Evolutionary conservation across 2,797 vertebrate species (phyloP).

Genomic region (Rhynchonycteris naso): DNA sequence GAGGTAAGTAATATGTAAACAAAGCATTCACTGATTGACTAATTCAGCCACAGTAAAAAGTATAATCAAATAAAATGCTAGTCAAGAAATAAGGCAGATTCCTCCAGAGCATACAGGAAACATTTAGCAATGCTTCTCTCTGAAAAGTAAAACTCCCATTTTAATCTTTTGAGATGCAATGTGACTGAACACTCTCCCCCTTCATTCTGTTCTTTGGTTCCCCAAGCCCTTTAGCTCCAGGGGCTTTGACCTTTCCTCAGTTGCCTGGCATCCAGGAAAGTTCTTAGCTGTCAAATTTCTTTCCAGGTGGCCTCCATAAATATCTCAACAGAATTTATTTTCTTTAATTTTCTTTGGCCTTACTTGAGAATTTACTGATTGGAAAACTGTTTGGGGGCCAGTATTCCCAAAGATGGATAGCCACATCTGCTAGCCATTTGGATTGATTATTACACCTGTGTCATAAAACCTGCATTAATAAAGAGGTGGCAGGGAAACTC

Average conservation of each 20-base stretch:
- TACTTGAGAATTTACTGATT: conserved; percentile 85
- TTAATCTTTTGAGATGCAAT: background rate
- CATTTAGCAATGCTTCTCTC: background rate
- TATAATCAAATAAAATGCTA: background rate
- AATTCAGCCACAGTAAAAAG: background rate
- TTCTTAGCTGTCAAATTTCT: conserved; percentile 78
- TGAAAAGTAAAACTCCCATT: conserved; percentile 6
- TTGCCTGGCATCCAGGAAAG: conserved; percentile 74
- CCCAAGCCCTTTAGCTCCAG: conserved; percentile 32
- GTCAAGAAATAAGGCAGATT: background rate
- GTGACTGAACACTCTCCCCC: background rate
- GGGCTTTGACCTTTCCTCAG: conserved; percentile 65
- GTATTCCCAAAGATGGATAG: conserved; percentile 84
- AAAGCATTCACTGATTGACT: background rate
- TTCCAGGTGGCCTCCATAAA: conserved; percentile 87
- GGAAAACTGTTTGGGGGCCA: conserved; percentile 80
- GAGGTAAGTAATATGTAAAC: background rate
- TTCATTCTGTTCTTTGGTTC: conserved; percentile 25
- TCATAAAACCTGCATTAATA: conserved; percentile 86
- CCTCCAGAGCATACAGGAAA: background rate
- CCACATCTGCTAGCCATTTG: conserved; percentile 87
- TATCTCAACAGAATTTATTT: conserved; percentile 86
- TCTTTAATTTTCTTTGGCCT: conserved; percentile 88
- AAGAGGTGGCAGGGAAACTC: conserved; percentile 81
- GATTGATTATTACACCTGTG: conserved; percentile 88